phyloP scores from a whole-genome alignment of 2,888 invertebrate species.

The Pterobdella sp. region DNA sequence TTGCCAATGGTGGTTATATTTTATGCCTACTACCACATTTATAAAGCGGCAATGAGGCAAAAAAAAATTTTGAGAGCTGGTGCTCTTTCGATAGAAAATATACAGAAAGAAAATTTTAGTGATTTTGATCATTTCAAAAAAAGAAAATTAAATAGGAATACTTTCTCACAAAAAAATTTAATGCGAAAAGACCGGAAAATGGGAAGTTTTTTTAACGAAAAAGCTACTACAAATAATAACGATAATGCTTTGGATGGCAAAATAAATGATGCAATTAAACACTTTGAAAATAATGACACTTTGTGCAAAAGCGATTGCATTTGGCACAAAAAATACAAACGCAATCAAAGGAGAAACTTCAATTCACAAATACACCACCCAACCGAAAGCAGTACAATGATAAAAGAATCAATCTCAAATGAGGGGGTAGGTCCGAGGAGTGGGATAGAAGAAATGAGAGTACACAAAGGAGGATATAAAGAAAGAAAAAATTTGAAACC shows the following conservation, averaged over 20 bases:
- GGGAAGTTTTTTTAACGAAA: too few relatives aligned
- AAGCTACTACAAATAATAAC: too few relatives aligned
- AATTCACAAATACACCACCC: too few relatives aligned
- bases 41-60: conserved; percentile 83
- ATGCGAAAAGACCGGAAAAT: background rate
- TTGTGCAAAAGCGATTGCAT: too few relatives aligned
- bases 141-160: too few relatives aligned
- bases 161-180: too few relatives aligned
- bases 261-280: too few relatives aligned
- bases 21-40: conserved; percentile 92
- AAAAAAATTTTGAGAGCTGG: conserved; percentile 72
- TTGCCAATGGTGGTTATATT: conserved; percentile 93
- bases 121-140: too few relatives aligned
- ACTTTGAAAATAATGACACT: too few relatives aligned
- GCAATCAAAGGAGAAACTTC: background rate
- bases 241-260: background rate
- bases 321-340: background rate
- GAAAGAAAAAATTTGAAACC: background rate
- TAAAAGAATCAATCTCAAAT: background rate
- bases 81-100: conserved; percentile 58
- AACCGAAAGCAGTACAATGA: too few relatives aligned
- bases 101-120: background rate
- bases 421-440: background rate
- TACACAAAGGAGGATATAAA: conserved; percentile 15
- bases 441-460: background rate